Base-by-base conservation (phyloP, 2,888 invertebrate genomes). In the Gryllus longicercus region DNA sequence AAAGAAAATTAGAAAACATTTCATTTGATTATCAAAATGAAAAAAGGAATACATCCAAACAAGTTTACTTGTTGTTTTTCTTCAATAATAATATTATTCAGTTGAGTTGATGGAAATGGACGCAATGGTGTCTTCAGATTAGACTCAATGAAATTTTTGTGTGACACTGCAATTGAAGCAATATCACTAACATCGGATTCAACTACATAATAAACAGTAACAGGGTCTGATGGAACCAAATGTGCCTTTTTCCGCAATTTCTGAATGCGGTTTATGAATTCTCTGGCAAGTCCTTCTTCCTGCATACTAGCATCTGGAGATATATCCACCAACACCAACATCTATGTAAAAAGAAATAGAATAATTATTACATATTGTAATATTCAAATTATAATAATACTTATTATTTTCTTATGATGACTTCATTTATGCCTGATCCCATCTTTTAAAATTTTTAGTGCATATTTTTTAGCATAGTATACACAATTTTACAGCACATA, bases 241-340 rank as follows among this genome's bases (percentile, higher is more conserved):
- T 94, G 93, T 0, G 95, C 97, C 88, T 97, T 97, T 88, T 99
- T 99, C 81, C 99, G 90, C 16, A 99, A 89, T 87, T 97, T 98
- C 86, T 99, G 99, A 51, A 99, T 91, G 80, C 99, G 92, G 86
- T 99, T 99, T 81, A 98, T 95, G 49, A 99, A 93, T 88, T 99
- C 99, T 81, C 99, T 91, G 0, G 98, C 96, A 49, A 95, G 90
- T 12, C 99, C 99, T 89, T 99, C 99, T 85, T 98, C 95, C 82
- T 95, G 89, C 92, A 98, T 93, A 50, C 93, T 92, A 85, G 95
- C 94, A 86, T 97, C 97, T 2, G 96, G 96, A 0, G 94, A 94
- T 80, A 96, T 92, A 86, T 99, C 96, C 83, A 99, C 88, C 80
- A 99, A 88, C 78, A 99, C 94, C 78, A 99, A 89, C 2, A 97